Percentiles rank a stretch among this genome's conserved stretches.
Conservation (phyloP, 2,113 vertebrate genomes). For the Okapia johnstoni region DNA sequence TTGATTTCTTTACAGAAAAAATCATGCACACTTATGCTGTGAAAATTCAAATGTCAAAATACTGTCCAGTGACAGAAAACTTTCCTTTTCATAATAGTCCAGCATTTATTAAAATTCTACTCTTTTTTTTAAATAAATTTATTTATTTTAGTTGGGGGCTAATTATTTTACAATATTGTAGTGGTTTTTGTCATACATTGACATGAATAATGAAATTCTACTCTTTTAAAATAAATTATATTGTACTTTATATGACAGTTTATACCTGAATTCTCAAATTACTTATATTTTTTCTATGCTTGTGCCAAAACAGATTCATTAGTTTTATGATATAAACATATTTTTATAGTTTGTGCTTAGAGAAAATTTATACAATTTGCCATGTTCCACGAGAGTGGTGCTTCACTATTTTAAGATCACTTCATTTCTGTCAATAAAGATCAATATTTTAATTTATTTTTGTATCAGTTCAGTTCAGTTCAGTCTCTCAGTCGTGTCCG, state of each 20-base stretch:
- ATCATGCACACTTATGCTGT: neutral
- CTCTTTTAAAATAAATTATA: neutral
- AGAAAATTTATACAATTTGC: neutral
- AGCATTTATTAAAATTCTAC: neutral
- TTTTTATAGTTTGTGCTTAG: neutral
- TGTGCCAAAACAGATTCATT: neutral
- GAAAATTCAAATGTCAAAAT: neutral
- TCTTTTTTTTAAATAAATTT: neutral
- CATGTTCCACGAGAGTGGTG: neutral
- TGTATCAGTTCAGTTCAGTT: neutral
- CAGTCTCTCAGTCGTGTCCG: accelerated
- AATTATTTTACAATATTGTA: no score
- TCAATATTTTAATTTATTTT: neutral
- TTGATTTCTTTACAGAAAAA: neutral
- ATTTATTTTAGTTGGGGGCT: no score
- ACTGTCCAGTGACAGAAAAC: neutral
- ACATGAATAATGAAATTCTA: neutral
- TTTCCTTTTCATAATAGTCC: neutral
- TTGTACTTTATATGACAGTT: neutral
- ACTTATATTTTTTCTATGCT: neutral
- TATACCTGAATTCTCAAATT: neutral
- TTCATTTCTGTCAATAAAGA: neutral
- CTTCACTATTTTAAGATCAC: neutral
- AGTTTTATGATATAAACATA: neutral
- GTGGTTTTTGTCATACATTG: no score